phyloP scores from a whole-genome alignment of 2,888 invertebrate genomes.

The Corbicula japonica region DNA sequence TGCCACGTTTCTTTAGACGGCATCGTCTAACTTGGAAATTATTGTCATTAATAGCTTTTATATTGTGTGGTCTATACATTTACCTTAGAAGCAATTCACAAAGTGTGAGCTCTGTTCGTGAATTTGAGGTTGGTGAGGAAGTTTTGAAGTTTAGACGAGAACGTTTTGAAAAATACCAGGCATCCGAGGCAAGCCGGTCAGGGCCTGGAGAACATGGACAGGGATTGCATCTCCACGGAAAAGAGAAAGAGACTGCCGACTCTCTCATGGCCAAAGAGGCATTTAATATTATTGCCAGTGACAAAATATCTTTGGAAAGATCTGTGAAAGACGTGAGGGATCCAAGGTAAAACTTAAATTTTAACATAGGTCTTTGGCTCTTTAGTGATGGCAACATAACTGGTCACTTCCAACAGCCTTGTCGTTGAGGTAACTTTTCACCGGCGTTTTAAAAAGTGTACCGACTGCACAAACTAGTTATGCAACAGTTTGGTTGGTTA shows the following conservation, averaged over 20 bases:
- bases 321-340: constrained; percentile 90
- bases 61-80: constrained; percentile 48
- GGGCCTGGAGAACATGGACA: constrained; percentile 85
- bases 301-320: constrained; percentile 94
- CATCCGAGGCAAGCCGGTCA: constrained; percentile 62
- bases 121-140: constrained; percentile 36
- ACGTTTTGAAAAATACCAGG: constrained; percentile 73
- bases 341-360: constrained; percentile 81
- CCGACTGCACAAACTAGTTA: too few relatives aligned
- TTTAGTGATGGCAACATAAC: too few relatives aligned
- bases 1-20: constrained; percentile 72
- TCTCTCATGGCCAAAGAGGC: constrained; percentile 93
- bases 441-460: too few relatives aligned
- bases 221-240: constrained; percentile 78
- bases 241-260: constrained; percentile 89
- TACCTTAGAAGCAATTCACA: constrained; percentile 30
- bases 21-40: constrained; percentile 70
- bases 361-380: too few relatives aligned
- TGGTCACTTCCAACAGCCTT: too few relatives aligned
- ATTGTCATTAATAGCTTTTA: constrained; percentile 59
- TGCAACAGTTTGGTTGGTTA: too few relatives aligned
- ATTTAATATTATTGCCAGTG: constrained; percentile 95
- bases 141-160: constrained; percentile 59
- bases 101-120: constrained; percentile 17
- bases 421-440: too few relatives aligned